Evolutionary conservation across 2,113 vertebrate genomes (phyloP).

Genomic region (Mastomys coucha): DNA sequence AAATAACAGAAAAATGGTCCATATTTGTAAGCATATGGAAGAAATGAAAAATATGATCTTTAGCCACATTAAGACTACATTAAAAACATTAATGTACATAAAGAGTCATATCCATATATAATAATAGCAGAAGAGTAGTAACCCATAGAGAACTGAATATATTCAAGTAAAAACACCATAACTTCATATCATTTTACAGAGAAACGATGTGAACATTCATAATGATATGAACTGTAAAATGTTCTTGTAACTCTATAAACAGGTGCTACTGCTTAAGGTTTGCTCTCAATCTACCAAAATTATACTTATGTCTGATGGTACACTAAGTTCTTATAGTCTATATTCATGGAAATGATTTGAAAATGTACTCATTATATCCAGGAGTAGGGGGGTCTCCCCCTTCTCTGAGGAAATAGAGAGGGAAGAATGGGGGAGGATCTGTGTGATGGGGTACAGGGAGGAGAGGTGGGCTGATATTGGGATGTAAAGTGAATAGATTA

Average conservation of each 20-base stretch:
- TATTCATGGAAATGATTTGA: conserved; percentile 27
- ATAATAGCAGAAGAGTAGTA: conserved; percentile 4
- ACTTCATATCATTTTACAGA: neutral
- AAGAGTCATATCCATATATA: neutral
- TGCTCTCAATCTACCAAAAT: neutral
- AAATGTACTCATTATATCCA: neutral
- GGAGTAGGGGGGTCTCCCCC: too few relatives aligned
- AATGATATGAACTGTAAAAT: neutral
- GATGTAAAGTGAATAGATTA: too few relatives aligned
- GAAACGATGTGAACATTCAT: neutral
- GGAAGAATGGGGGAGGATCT: too few relatives aligned
- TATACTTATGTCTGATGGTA: conserved; percentile 4
- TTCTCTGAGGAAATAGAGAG: too few relatives aligned
- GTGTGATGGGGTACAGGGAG: too few relatives aligned
- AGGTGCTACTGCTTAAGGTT: neutral
- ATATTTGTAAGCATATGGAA: neutral
- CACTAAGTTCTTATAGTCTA: neutral
- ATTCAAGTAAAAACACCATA: conserved; percentile 45
- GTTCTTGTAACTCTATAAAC: neutral
- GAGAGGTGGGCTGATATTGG: too few relatives aligned
- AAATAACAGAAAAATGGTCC: neutral
- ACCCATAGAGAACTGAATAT: conserved; percentile 35
- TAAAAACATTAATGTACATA: conserved; percentile 4
- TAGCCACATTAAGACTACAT: neutral
- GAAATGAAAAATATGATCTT: conserved; percentile 16